phyloP scores from a whole-genome alignment of 1,140 invertebrate genomes.

The Eurosta solidaginis region DNA sequence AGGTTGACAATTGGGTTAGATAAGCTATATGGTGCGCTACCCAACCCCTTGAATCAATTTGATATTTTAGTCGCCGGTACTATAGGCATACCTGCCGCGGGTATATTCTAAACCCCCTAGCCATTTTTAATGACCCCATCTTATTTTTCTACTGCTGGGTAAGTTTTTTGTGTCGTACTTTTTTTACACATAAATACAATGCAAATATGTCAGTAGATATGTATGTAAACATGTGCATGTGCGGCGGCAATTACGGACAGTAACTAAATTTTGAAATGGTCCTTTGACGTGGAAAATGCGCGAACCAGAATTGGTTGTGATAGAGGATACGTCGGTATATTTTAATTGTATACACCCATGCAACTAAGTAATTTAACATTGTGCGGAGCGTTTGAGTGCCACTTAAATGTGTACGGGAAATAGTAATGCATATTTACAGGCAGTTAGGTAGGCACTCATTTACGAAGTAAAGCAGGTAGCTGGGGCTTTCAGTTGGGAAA shows the following conservation, averaged over 20 bases:
- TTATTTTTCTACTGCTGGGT: too few relatives aligned
- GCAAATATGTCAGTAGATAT: not conserved
- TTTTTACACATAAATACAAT: not conserved
- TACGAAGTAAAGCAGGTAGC: too few relatives aligned
- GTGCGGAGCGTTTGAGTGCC: constrained; percentile 11
- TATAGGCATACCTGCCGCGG: too few relatives aligned
- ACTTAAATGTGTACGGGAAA: constrained; percentile 20
- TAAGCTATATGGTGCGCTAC: too few relatives aligned
- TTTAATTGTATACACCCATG: not conserved
- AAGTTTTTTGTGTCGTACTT: too few relatives aligned
- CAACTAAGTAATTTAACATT: not conserved
- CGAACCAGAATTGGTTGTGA: not conserved
- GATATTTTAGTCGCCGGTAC: too few relatives aligned
- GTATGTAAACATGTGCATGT: not conserved
- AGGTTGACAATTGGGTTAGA: too few relatives aligned
- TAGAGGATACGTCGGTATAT: not conserved
- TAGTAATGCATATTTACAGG: not conserved
- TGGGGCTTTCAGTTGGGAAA: not conserved
- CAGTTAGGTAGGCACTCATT: not conserved
- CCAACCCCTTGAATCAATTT: too few relatives aligned
- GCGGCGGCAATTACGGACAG: constrained; percentile 1
- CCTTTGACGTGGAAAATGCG: constrained; percentile 23
- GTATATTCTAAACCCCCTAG: too few relatives aligned
- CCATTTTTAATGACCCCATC: too few relatives aligned
- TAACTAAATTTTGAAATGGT: constrained; percentile 23